Conservation (phyloP, 2,113 vertebrate genomes). For the Pomatostomus ruficeps region DNA sequence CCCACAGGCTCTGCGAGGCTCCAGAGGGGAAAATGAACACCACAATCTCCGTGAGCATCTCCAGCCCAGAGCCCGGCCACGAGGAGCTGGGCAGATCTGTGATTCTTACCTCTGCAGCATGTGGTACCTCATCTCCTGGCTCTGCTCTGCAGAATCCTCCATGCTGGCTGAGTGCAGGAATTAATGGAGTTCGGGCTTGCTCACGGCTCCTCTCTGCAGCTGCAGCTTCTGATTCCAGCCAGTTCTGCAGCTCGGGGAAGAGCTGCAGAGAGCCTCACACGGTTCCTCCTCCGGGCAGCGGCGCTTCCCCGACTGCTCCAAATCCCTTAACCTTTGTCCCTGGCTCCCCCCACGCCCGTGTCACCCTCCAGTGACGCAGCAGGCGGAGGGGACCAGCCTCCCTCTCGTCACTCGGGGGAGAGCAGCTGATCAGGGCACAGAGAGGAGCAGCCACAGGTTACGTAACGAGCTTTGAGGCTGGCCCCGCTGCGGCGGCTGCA, state of each 20-base stretch:
- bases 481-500: background rate
- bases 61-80: background rate
- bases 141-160: constrained; percentile 60
- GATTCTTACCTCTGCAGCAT: constrained; percentile 74
- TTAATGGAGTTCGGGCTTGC: background rate
- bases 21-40: background rate
- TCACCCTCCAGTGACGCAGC: constrained; percentile 3
- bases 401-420: background rate
- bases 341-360: background rate
- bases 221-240: background rate
- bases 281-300: background rate
- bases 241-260: background rate
- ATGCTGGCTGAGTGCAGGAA: constrained; percentile 42
- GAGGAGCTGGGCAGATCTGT: background rate
- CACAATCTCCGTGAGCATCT: background rate
- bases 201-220: background rate
- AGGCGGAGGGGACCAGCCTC: background rate
- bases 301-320: background rate
- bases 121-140: constrained; percentile 68
- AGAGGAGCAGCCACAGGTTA: background rate
- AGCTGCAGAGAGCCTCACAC: background rate
- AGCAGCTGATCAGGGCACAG: background rate
- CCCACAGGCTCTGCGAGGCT: background rate
- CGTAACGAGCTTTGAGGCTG: background rate
- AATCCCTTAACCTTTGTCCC: constrained; percentile 37